A percentile compares a stretch with the other conserved stretches of the same genome.
Evolutionary conservation across 2,113 vertebrate species (phyloP).

Genomic region (Sceloporus undulatus): DNA sequence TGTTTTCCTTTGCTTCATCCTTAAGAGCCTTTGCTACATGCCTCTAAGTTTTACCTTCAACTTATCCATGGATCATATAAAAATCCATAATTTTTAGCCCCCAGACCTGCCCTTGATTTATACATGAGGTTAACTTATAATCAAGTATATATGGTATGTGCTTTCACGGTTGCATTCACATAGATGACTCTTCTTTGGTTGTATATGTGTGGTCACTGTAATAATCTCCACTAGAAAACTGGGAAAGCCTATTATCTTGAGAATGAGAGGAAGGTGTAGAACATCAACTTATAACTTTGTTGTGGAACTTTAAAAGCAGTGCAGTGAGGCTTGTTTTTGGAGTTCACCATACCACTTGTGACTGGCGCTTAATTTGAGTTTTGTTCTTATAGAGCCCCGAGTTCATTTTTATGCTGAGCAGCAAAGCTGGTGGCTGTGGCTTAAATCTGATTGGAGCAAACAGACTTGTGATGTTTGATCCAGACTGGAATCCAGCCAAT

Average conservation of each 20-base stretch:
- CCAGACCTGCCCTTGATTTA: too few relatives aligned
- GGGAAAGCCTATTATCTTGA: neutral
- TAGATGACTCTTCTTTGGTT: neutral
- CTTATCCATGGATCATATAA: too few relatives aligned
- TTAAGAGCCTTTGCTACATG: too few relatives aligned
- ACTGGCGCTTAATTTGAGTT: conserved; percentile 17
- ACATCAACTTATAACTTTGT: neutral
- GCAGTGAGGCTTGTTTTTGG: neutral
- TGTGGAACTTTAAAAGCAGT: neutral
- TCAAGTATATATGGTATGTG: too few relatives aligned
- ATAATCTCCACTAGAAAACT: neutral
- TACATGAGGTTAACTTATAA: too few relatives aligned
- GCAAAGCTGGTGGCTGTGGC: conserved; percentile 97
- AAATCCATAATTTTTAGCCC: too few relatives aligned
- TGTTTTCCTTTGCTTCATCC: too few relatives aligned
- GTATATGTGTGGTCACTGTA: neutral
- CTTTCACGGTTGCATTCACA: neutral
- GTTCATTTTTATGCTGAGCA: conserved; percentile 98
- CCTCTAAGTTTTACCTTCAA: too few relatives aligned
- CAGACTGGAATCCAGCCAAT: conserved; percentile 98
- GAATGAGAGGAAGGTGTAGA: neutral
- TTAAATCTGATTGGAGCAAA: conserved; percentile 97
- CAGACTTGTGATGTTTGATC: conserved; percentile 97
- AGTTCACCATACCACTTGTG: neutral
- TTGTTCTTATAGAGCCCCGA: conserved; percentile 86